Conservation (phyloP, 2,113 vertebrate genomes). For the Meriones unguiculatus region DNA sequence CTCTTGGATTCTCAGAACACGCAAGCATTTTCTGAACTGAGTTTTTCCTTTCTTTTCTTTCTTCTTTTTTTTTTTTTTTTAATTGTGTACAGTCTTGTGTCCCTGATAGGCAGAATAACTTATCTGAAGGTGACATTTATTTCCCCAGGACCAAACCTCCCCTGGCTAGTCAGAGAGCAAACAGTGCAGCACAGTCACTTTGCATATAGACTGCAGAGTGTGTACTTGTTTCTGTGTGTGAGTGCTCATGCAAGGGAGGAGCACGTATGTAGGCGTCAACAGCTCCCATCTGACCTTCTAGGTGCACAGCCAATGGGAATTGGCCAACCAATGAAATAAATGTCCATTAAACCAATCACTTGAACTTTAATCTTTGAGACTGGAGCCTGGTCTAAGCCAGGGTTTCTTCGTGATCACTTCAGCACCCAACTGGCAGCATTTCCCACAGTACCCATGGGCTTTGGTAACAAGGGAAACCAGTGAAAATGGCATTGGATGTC, state of each 20-base stretch:
- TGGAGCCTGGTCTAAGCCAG: not conserved
- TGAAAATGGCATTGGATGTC: too few species aligned
- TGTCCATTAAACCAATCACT: not conserved
- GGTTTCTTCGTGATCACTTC: not conserved
- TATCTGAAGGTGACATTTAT: not conserved
- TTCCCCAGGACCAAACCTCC: not conserved
- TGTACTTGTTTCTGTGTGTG: rapidly evolving
- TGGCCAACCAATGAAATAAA: not conserved
- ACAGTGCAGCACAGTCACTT: not conserved
- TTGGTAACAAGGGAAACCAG: not conserved
- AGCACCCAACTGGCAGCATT: not conserved
- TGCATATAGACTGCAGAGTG: rapidly evolving
- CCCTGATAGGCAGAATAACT: not conserved
- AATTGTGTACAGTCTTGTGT: not conserved
- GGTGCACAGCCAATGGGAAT: not conserved
- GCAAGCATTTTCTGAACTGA: not conserved
- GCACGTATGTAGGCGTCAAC: not conserved
- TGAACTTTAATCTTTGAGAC: slow-evolving; percentile 6
- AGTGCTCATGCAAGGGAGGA: not conserved
- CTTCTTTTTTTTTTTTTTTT: not conserved
- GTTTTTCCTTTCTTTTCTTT: not conserved
- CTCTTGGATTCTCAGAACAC: not conserved
- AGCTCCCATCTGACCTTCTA: not conserved
- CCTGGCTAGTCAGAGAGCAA: not conserved
- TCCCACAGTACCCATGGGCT: not conserved